Base-by-base conservation (phyloP, 2,888 invertebrate genomes). In the Chrysodeixis includens region DNA sequence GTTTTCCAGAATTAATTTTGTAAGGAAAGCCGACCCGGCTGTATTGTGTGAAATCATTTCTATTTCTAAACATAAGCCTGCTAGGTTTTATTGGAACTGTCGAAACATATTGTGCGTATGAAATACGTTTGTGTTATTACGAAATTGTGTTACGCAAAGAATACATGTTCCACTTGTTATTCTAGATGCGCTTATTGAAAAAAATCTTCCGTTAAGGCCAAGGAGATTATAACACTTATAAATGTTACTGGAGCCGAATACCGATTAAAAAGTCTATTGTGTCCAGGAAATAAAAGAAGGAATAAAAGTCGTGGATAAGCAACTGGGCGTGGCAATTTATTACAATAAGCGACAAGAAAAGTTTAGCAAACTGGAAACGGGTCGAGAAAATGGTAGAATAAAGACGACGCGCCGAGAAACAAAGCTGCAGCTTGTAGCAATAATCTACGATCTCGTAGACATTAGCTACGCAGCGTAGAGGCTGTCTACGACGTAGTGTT, bases 1-100 rank as follows among this genome's bases (percentile, higher is more conserved):
- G 69, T 71, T 81, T 66, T 57, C 71, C 56, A 60, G 71, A 80
- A 79, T 79, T 70, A 76, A 74, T 79, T 78, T 65, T 62, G 66
- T 64, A 54, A 51, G 63, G 69, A 70, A 71, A 77, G 16, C 51
- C 55, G 44, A 30, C 7, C 18, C 30, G 20, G 40, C 9, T 44
- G 30, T 58, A 68, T 61, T 66, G 66, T 68, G 60, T 69, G 61
- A 66, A 64, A 77, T 67, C 56, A 69, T 67, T 68, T 64, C 40
- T 62, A 62, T 73, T 56, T 55, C 8, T 30, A 65, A 32, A 63
- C 35, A 30, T 32, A 30, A 53, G n/a, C 9, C 18, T 67, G n/a
- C 16, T 53, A 58, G 54, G 51, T 62, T 56, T 54, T 58, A 55
- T 69, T 75, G 30, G 30, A 32, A 51, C 30, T 20, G 51, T 58